Conservation (phyloP, 1,140 invertebrate genomes). For the Brachionus koreanus region DNA sequence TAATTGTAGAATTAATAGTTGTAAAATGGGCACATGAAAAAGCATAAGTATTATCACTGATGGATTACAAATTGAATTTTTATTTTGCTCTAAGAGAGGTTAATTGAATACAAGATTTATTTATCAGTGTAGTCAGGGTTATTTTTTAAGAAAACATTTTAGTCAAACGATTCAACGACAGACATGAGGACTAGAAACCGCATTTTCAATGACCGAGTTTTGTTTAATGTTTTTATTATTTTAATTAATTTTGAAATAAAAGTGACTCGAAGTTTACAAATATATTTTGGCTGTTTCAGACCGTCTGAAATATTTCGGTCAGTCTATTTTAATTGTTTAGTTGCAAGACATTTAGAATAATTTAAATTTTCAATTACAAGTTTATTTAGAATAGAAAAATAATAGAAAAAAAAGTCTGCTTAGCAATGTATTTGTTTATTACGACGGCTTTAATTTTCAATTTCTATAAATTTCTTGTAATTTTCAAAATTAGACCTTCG, state of each 20-base stretch:
- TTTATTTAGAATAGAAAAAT: neutral
- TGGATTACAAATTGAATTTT: neutral
- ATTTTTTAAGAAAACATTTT: neutral
- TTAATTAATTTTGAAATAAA: conserved; percentile 14
- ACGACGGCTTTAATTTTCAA: neutral
- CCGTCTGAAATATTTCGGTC: conserved; percentile 28
- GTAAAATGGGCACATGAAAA: neutral
- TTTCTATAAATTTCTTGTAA: conserved; percentile 5
- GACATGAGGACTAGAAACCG: conserved; percentile 2
- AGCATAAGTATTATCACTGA: neutral
- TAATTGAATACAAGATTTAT: conserved; percentile 3
- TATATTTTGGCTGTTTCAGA: conserved; percentile 16
- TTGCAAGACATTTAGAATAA: conserved; percentile 23
- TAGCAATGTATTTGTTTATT: conserved; percentile 19
- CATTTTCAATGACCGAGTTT: conserved; percentile 32
- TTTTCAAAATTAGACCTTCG: neutral
- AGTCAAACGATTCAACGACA: neutral
- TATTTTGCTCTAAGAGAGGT: neutral
- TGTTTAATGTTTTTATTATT: conserved; percentile 41
- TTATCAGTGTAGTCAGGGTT: neutral
- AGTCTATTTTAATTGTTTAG: conserved; percentile 23
- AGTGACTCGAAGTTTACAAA: conserved; percentile 28
- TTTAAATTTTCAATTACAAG: conserved; percentile 42
- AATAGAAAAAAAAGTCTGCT: conserved; percentile 38
- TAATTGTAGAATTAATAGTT: too few species aligned